phyloP scores from a whole-genome alignment of 1,140 invertebrate species.

The Brachionus koreanus region DNA sequence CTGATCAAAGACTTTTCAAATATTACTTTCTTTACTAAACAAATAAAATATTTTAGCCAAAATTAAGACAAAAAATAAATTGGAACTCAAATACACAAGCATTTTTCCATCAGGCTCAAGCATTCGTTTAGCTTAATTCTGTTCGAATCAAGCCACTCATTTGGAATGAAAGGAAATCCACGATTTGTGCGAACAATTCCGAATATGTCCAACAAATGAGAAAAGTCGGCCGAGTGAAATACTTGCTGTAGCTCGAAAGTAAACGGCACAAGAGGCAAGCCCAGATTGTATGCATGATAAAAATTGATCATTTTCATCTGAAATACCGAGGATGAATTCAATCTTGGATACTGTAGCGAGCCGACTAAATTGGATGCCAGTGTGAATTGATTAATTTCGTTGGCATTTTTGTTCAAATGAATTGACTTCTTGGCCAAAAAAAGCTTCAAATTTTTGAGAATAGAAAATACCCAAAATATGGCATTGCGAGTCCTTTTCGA shows the following conservation, averaged over 20 bases:
- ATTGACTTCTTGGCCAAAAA: background rate
- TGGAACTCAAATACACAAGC: slow-evolving; percentile 4
- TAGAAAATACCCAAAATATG: slow-evolving; percentile 15
- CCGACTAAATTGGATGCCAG: background rate
- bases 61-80: background rate
- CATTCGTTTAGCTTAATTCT: background rate
- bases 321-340: background rate
- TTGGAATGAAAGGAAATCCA: slow-evolving; percentile 38
- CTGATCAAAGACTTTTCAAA: too few species aligned
- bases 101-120: slow-evolving; percentile 29
- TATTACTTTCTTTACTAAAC: too few species aligned
- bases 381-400: background rate
- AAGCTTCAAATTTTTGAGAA: background rate
- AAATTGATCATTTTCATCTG: slow-evolving; percentile 33
- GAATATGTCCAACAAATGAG: slow-evolving; percentile 33
- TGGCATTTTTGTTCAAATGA: slow-evolving; percentile 17
- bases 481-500: slow-evolving; percentile 16
- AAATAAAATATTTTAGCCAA: background rate
- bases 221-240: slow-evolving; percentile 29
- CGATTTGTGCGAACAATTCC: background rate
- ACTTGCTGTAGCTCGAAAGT: slow-evolving; percentile 38
- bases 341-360: background rate
- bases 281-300: slow-evolving; percentile 9
- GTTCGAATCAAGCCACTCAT: slow-evolving; percentile 14
- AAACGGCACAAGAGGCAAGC: slow-evolving; percentile 9